A percentile compares a stretch with the other conserved stretches of the same genome.
Conservation (phyloP, 1,140 invertebrate genomes). For the Physella acuta region DNA sequence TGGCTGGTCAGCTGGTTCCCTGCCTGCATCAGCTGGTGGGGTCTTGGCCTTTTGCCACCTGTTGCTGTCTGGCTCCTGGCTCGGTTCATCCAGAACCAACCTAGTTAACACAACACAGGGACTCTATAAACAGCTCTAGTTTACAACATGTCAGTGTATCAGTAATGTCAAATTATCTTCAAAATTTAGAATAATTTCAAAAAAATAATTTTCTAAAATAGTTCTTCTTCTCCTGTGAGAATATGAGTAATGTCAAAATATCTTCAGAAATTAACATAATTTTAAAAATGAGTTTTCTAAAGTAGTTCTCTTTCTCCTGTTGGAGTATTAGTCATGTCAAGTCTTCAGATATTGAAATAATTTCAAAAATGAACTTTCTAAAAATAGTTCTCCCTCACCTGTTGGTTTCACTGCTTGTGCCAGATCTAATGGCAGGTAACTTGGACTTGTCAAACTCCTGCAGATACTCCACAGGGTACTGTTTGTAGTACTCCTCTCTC, state of each 20-base stretch:
- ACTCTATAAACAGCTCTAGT: too few species aligned
- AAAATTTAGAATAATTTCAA: not conserved
- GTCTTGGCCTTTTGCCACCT: slow-evolving; percentile 4
- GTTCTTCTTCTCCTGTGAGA: too few species aligned
- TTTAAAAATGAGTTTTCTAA: slow-evolving; percentile 2
- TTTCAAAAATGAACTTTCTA: not conserved
- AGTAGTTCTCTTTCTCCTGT: not conserved
- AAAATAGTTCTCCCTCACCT: slow-evolving; percentile 33
- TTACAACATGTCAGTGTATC: too few species aligned
- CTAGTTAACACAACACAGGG: slow-evolving; percentile 12
- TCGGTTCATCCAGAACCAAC: slow-evolving; percentile 28
- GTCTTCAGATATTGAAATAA: not conserved
- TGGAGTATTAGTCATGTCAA: not conserved
- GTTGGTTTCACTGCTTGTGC: slow-evolving; percentile 30
- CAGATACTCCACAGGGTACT: slow-evolving; percentile 37
- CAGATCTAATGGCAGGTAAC: slow-evolving; percentile 46
- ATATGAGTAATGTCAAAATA: too few species aligned
- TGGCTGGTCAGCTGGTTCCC: slow-evolving; percentile 13
- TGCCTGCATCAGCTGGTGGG: slow-evolving; percentile 7
- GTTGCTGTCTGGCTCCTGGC: not conserved
- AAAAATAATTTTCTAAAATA: not conserved
- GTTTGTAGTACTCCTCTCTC: slow-evolving; percentile 50
- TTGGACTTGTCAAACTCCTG: slow-evolving; percentile 27
- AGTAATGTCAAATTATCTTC: too few species aligned
- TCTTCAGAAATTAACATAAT: too few species aligned